phyloP scores from a whole-genome alignment of 2,113 vertebrate species.

The Calidris pugnax region DNA sequence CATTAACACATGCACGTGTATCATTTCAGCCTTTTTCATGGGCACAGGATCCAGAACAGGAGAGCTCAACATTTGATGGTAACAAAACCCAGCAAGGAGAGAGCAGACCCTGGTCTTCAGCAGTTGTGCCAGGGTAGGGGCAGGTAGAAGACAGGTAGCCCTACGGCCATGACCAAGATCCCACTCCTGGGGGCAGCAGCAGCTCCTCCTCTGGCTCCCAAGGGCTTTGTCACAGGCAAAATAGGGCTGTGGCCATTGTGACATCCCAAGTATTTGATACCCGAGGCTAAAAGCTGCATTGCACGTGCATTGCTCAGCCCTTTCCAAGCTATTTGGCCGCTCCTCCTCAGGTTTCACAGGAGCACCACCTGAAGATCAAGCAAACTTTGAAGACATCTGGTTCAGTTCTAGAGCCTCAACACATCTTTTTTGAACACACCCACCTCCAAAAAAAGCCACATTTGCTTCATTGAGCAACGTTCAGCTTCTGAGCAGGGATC shows the following conservation, averaged over 20 bases:
- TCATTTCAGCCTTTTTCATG: not conserved
- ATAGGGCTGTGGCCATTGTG: not conserved
- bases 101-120: not conserved
- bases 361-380: not conserved
- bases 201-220: not conserved
- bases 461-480: accelerated
- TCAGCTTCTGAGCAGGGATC: not conserved
- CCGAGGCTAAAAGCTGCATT: not conserved
- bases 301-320: not conserved
- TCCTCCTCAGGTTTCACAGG: not conserved
- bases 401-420: not conserved
- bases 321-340: not conserved
- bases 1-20: accelerated
- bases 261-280: not conserved
- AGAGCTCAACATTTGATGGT: not conserved
- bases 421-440: not conserved
- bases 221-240: not conserved
- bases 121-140: too few species aligned
- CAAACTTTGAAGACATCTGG: not conserved
- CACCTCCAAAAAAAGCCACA: not conserved
- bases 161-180: not conserved
- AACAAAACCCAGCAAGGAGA: not conserved
- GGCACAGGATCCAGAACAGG: not conserved
- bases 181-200: not conserved
- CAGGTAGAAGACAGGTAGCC: not conserved